Percentiles rank a stretch among this genome's conserved stretches.
phyloP scores from a whole-genome alignment of 1,140 invertebrate species.

The Cyphomyrmex costatus region DNA sequence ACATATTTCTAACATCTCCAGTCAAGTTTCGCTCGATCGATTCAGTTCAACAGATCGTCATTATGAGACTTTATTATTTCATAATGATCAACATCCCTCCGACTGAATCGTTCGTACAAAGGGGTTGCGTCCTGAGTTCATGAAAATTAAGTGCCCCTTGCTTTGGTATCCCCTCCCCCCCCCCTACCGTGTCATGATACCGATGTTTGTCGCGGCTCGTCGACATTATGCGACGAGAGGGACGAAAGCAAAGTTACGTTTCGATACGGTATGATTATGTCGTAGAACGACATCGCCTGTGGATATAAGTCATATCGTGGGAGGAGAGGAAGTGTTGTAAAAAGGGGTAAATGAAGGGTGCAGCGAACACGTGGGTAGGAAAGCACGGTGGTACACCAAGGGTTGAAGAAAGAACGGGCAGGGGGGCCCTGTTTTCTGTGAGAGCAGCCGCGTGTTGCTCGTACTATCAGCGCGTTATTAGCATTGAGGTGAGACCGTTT shows the following conservation, averaged over 20 bases:
- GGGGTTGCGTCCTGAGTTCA: conserved; percentile 67
- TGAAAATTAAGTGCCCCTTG: conserved; percentile 73
- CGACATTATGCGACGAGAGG: conserved; percentile 62
- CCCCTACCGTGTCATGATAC: background rate
- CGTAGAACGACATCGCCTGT: conserved; percentile 62
- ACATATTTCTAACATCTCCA: background rate
- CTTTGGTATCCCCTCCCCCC: background rate
- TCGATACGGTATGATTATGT: conserved; percentile 59
- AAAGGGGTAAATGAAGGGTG: conserved; percentile 58
- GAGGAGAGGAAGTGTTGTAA: conserved; percentile 61
- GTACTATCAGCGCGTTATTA: conserved; percentile 81
- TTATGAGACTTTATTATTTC: conserved; percentile 75
- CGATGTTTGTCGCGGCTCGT: conserved; percentile 56
- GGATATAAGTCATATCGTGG: conserved; percentile 75
- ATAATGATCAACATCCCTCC: conserved; percentile 64
- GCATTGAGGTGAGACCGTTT: conserved; percentile 77
- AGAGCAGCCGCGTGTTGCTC: conserved; percentile 79
- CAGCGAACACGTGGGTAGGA: conserved; percentile 39
- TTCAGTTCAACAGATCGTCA: conserved; percentile 53
- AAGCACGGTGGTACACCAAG: conserved; percentile 21
- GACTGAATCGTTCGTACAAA: conserved; percentile 61
- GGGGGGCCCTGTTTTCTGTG: conserved; percentile 67
- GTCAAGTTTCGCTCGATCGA: background rate
- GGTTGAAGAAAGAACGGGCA: conserved; percentile 63
- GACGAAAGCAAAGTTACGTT: conserved; percentile 29